Evolutionary conservation across 2,113 vertebrate species (phyloP).

Genomic region (Myotis lucifugus): DNA sequence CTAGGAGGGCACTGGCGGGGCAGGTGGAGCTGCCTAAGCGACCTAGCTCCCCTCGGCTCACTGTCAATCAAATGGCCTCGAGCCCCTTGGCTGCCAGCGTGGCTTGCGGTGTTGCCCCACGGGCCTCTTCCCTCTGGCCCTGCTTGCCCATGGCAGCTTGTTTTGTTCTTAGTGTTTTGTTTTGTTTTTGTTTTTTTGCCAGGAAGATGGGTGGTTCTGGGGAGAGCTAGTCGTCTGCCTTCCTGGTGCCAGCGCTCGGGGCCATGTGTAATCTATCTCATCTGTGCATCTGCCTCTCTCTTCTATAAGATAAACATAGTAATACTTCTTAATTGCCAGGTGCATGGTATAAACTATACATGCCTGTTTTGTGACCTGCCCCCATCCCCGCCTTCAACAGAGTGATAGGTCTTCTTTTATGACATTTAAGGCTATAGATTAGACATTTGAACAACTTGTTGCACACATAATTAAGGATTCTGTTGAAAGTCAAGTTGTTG

Average conservation of each 20-base stretch:
- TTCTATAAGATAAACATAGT: conserved; percentile 27
- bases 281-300: background rate
- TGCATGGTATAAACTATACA: conserved; percentile 17
- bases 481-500: conserved; percentile 15
- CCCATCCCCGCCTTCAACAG: background rate
- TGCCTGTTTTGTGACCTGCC: background rate
- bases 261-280: background rate
- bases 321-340: conserved; percentile 45
- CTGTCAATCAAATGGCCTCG: background rate
- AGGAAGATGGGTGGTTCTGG: background rate
- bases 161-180: too few species aligned
- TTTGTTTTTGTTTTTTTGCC: background rate
- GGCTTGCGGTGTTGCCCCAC: background rate
- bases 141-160: background rate
- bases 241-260: background rate
- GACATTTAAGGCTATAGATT: background rate
- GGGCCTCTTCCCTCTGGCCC: background rate
- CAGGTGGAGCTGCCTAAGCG: too few species aligned
- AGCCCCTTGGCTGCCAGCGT: background rate
- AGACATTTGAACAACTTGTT: background rate
- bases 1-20: background rate
- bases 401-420: conserved; percentile 10
- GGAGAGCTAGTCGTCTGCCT: background rate
- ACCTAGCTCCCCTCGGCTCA: background rate
- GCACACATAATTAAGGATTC: background rate